These are phyloP conservation scores for Pipistrellus pygmaeus DNA, from an alignment of 2,797 vertebrate species.

Conservation along the genomic window DNA sequence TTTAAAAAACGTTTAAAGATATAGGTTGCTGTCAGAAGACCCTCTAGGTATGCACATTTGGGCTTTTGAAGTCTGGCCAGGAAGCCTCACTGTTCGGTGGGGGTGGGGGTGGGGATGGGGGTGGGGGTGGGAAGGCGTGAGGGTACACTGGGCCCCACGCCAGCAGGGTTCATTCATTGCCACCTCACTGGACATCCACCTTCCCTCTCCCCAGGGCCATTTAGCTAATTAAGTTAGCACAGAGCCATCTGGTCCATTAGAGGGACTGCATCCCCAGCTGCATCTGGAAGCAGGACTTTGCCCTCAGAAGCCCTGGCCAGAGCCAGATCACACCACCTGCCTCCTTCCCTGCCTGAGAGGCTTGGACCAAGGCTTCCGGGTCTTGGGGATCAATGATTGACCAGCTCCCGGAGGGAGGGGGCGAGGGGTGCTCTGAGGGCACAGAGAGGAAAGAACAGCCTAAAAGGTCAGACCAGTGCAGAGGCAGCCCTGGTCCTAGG, in stretches of 20 bases:
- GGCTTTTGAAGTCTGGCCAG: not conserved
- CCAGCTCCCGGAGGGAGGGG: not conserved
- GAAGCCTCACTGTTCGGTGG: not conserved
- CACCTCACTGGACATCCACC: not conserved
- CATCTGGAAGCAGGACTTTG: conserved; percentile 68
- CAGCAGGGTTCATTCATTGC: conserved; percentile 14
- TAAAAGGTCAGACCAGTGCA: not conserved
- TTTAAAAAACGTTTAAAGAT: not conserved
- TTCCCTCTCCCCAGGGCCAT: conserved; percentile 35
- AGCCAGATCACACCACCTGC: not conserved
- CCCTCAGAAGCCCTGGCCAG: conserved; percentile 31
- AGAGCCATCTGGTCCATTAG: conserved; percentile 70
- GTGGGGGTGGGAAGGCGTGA: rapidly evolving
- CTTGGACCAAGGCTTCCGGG: not conserved
- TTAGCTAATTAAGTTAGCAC: conserved; percentile 79
- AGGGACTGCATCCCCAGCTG: conserved; percentile 39
- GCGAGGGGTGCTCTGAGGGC: not conserved
- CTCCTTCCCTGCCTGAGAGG: not conserved
- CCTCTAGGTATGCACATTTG: not conserved
- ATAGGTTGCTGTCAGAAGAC: not conserved
- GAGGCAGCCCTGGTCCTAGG: not conserved
- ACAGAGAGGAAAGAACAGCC: not conserved
- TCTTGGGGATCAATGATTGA: conserved; percentile 11
- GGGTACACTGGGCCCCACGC: not conserved
- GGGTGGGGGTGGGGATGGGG: not conserved